Evolutionary conservation across 2,113 vertebrate species (phyloP), one percentile per base, ranked within the genome.

Genomic region (Phainopepla nitens): DNA sequence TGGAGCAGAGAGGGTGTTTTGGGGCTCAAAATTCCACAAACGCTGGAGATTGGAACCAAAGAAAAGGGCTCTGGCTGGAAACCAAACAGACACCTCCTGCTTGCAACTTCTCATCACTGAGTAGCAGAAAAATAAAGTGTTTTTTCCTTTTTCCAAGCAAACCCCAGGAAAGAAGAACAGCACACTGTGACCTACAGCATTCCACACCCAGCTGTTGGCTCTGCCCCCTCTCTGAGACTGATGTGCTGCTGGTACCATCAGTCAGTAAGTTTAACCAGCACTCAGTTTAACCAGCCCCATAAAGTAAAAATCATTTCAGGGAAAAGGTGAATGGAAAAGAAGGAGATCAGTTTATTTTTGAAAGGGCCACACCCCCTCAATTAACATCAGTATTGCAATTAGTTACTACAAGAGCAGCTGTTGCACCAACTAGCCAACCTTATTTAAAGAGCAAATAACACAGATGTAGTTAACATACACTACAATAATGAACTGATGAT

Each of bases 11-110:
- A 51, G 21, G 8, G 2, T 36, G 36, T 3, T 57, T 25, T 9
- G 44, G 42, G 35, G 29, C 36, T 80, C 36, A 42, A 17, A 29
- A 36, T n/a, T 21, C 24, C 60, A 36, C 35, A 9, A 7, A 11
- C n/a, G n/a, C n/a, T 0, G 18, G 31, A 50, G 50, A 35, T 2
- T 28, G 27, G 18, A 42, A 8, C 15, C 7, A 31, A 54, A 35
- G 35, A 36, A 41, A 66, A 39, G 13, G 28, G 2, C 58, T 44
- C n/a, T 33, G 42, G 22, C 17, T 69, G 65, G 78, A 50, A 61
- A 36, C 9, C 22, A 58, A 53, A 12, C 0, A 9, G 29, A 36
- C 10, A n/a, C 2, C 39, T 53, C 54, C 61, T 36, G 44, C 72
- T 4, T 3, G 14, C 27, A 70, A 17, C 53, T 64, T 47, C 64